Evolutionary conservation across 2,888 invertebrate genomes (phyloP).

Genomic region (Agrotis clavis): DNA sequence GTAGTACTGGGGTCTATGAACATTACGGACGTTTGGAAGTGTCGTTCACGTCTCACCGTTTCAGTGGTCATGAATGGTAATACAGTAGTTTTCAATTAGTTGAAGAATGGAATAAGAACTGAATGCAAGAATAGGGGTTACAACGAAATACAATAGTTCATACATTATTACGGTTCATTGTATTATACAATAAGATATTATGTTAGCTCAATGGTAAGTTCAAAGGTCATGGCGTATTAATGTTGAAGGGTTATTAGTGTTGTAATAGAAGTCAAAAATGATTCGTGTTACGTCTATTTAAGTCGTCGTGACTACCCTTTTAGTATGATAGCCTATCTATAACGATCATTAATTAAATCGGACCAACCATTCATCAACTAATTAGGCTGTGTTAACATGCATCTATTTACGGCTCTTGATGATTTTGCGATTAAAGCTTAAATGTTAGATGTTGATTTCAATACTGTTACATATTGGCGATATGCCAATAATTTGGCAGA

Average conservation of each 20-base stretch:
- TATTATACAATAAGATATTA: conserved; percentile 18
- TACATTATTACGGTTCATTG: conserved; percentile 44
- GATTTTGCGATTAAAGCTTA: not conserved
- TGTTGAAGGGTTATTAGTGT: not conserved
- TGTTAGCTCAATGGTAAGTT: conserved; percentile 33
- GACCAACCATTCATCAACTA: conserved; percentile 7
- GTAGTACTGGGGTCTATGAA: conserved; percentile 34
- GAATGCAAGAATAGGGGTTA: conserved; percentile 35
- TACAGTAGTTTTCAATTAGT: conserved; percentile 27
- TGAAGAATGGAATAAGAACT: conserved; percentile 39
- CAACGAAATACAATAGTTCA: conserved; percentile 18
- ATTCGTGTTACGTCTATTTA: not conserved
- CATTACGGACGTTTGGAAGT: conserved; percentile 39
- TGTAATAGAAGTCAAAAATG: conserved; percentile 8
- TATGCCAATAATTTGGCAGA: not conserved
- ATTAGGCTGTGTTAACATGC: conserved; percentile 6
- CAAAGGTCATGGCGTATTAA: conserved; percentile 20
- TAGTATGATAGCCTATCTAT: not conserved
- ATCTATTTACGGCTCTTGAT: not conserved
- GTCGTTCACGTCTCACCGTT: conserved; percentile 43
- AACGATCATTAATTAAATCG: not conserved
- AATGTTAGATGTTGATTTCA: not conserved
- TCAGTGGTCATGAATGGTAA: conserved; percentile 22
- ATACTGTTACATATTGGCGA: not conserved
- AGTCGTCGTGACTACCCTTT: not conserved